Evolutionary conservation across 2,888 invertebrate genomes (phyloP).

Genomic region (Eucriotettix oculatus): DNA sequence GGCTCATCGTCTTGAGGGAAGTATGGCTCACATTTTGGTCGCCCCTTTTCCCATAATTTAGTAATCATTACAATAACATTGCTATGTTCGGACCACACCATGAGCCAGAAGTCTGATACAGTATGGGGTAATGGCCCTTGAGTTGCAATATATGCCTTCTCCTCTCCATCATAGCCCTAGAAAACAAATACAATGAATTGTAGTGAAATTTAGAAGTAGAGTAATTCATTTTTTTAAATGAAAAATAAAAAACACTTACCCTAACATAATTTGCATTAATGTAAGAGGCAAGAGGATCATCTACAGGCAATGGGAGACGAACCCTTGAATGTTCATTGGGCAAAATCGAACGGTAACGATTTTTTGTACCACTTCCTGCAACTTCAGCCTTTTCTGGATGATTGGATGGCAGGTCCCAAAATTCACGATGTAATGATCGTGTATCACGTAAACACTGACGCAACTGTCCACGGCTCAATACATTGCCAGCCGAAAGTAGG

Average conservation of each 20-base stretch:
- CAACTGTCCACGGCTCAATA: constrained; percentile 33
- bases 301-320: constrained; percentile 37
- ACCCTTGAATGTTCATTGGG: constrained; percentile 81
- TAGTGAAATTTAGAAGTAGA: background rate
- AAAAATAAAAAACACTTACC: constrained; percentile 32
- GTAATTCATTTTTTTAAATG: background rate
- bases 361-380: constrained; percentile 75
- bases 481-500: constrained; percentile 36
- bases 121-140: constrained; percentile 86
- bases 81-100: constrained; percentile 47
- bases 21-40: constrained; percentile 80
- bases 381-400: constrained; percentile 80
- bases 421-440: constrained; percentile 59
- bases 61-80: constrained; percentile 77
- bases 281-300: constrained; percentile 49
- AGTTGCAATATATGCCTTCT: constrained; percentile 76
- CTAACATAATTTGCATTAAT: constrained; percentile 90
- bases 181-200: constrained; percentile 8
- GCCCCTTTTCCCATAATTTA: constrained; percentile 63
- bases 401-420: constrained; percentile 88
- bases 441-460: constrained; percentile 30
- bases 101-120: constrained; percentile 78
- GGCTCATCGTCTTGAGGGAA: constrained; percentile 38
- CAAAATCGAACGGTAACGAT: constrained; percentile 76
- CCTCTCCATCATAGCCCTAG: constrained; percentile 79